Evolutionary conservation across 2,888 invertebrate genomes (phyloP).

Genomic region (Oscheius onirici): DNA sequence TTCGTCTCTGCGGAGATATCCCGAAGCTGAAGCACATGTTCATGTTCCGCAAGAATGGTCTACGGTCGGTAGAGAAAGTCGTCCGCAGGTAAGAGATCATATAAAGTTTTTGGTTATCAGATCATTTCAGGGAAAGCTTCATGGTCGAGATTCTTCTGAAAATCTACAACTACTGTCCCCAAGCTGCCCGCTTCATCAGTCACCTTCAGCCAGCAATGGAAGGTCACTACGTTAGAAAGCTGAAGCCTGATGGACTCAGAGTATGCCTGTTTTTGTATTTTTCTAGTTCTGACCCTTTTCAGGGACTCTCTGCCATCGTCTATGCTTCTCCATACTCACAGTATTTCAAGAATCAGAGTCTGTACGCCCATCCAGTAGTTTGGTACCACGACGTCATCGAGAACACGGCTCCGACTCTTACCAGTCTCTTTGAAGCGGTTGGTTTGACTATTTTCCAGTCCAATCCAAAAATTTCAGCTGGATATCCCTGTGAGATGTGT

Average conservation of each 20-base stretch:
- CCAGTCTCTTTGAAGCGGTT: slow-evolving; percentile 12
- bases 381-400: slow-evolving; percentile 26
- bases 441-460: neutral
- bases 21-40: slow-evolving; percentile 35
- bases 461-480: neutral
- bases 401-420: neutral
- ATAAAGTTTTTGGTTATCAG: neutral
- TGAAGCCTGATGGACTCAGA: slow-evolving; percentile 8
- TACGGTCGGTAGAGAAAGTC: slow-evolving; percentile 30
- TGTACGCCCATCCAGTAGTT: slow-evolving; percentile 23
- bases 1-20: slow-evolving; percentile 19
- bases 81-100: slow-evolving; percentile 16
- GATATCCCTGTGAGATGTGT: slow-evolving; percentile 20
- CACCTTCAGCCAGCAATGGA: neutral
- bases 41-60: slow-evolving; percentile 37
- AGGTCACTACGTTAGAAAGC: neutral
- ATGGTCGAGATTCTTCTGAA: neutral
- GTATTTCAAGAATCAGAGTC: slow-evolving; percentile 30
- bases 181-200: slow-evolving; percentile 3
- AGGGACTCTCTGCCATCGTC: slow-evolving; percentile 28
- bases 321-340: slow-evolving; percentile 34
- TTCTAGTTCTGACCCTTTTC: neutral
- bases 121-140: neutral
- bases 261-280: no score
- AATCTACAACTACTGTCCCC: neutral